These are phyloP conservation scores for Heterodera schachtii DNA, from an alignment of 1,140 invertebrate species.

Conservation along the genomic window DNA sequence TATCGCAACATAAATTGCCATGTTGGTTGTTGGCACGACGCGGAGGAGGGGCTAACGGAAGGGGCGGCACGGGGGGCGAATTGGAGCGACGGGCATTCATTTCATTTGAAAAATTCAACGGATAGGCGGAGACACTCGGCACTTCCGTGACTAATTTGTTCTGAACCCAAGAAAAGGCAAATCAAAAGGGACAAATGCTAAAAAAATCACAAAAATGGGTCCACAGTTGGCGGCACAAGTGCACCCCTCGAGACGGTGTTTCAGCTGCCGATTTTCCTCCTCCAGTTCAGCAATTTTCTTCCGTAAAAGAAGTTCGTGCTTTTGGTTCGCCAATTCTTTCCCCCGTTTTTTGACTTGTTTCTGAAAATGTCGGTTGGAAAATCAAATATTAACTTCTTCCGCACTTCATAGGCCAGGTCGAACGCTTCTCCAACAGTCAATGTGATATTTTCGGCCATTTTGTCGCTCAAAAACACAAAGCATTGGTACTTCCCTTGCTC, in stretches of 20 bases:
- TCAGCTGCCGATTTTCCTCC: constrained; percentile 40
- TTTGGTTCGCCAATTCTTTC: constrained; percentile 44
- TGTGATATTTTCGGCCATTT: constrained; percentile 61
- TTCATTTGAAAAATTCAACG: neutral
- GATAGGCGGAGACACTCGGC: neutral
- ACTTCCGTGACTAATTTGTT: neutral
- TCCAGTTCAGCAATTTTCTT: constrained; percentile 58
- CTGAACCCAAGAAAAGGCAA: neutral
- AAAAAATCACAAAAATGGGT: neutral
- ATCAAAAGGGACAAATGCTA: neutral
- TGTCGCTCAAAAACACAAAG: constrained; percentile 60
- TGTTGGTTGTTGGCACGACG: constrained; percentile 34
- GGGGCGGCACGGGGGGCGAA: constrained; percentile 33
- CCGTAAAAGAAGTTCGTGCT: constrained; percentile 45
- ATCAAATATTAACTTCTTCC: constrained; percentile 6
- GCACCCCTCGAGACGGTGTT: constrained; percentile 29
- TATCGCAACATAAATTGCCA: constrained; percentile 10
- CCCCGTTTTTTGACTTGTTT: constrained; percentile 52
- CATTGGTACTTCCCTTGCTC: constrained; percentile 50
- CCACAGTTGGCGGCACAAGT: neutral
- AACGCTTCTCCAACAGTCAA: constrained; percentile 61
- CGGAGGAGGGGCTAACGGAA: constrained; percentile 33
- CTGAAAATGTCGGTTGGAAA: constrained; percentile 32
- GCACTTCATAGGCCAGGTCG: constrained; percentile 55
- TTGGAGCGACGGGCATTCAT: neutral